Base-by-base conservation (phyloP, 2,888 invertebrate genomes). In the Zeuzera pyrina region DNA sequence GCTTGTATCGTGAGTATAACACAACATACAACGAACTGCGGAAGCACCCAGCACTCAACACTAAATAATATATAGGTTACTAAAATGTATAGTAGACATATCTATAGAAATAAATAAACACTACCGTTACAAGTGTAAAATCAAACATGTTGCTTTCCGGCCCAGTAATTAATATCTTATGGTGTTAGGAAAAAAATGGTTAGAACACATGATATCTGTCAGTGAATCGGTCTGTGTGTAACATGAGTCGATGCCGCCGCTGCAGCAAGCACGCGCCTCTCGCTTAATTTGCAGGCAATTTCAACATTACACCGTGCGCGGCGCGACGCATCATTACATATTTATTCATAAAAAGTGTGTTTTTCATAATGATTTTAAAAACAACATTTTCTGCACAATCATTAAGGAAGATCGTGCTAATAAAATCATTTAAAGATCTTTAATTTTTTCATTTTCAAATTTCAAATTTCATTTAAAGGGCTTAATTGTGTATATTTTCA, bases 231-330 rank as follows among this genome's bases (percentile, higher is more conserved):
- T 31, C 39, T 48, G 41, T 60, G 51, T 58, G 59, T 46, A 77
- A 78, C 57, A 33, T 51, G 66, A 78, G 55, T 53, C 49, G 57
- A 54, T 52, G 5, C n/a, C 25, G 25, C 25, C 25, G n/a, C n/a
- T 8, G 57, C 48, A 38, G 37, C 43, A 61, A 58, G 72, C 76
- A 69, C 79, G 78, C 72, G 76, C 71, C 68, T 57, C 57, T 47
- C 67, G 78, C 61, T 42, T 61, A 77, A 78, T 79, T 78, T 74
- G 58, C 76, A 62, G 61, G 68, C 73, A 76, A 78, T 78, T 74
- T 78, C 76, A 77, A 77, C 74, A 76, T 68, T 64, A 66, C 73
- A 72, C 57, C 46, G 47, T 47, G 52, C 73, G 71, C 57, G 45
- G 47, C 47, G 52, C 42, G 56, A 78, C 78, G 81, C 81, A 69